Evolutionary conservation across 2,888 invertebrate species (phyloP).

Genomic region (Chalcosyrphus nemorum): DNA sequence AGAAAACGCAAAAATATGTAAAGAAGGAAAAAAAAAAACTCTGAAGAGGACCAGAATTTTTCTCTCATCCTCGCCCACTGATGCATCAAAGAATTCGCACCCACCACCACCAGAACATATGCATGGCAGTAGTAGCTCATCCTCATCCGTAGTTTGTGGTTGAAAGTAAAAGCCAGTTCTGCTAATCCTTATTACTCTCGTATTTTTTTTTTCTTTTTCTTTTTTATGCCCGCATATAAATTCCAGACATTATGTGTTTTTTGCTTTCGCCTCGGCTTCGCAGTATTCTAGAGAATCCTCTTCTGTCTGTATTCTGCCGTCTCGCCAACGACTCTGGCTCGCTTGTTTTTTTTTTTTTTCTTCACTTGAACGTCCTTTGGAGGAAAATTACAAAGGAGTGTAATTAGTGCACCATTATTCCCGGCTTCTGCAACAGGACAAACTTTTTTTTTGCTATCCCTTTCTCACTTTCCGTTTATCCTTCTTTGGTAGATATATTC

Average conservation of each 20-base stretch:
- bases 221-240: constrained; percentile 46
- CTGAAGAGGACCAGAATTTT: constrained; percentile 13
- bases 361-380: constrained; percentile 27
- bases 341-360: too few relatives aligned
- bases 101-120: constrained; percentile 14
- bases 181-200: constrained; percentile 51
- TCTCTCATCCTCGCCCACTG: background rate
- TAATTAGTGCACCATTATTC: constrained; percentile 64
- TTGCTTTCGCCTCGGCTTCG: background rate
- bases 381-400: constrained; percentile 44
- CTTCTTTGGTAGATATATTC: background rate
- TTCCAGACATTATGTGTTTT: constrained; percentile 63
- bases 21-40: background rate
- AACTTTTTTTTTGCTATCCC: background rate
- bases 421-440: constrained; percentile 41
- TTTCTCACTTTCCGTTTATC: background rate
- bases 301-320: background rate
- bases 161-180: constrained; percentile 28
- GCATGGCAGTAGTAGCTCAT: background rate
- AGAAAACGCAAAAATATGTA: too few relatives aligned
- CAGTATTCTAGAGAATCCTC: background rate
- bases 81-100: constrained; percentile 28
- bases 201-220: too few relatives aligned
- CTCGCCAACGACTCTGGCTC: background rate
- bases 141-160: background rate